Evolutionary conservation across 2,888 invertebrate species (phyloP).

Genomic region (Chrysomela aeneicollis): DNA sequence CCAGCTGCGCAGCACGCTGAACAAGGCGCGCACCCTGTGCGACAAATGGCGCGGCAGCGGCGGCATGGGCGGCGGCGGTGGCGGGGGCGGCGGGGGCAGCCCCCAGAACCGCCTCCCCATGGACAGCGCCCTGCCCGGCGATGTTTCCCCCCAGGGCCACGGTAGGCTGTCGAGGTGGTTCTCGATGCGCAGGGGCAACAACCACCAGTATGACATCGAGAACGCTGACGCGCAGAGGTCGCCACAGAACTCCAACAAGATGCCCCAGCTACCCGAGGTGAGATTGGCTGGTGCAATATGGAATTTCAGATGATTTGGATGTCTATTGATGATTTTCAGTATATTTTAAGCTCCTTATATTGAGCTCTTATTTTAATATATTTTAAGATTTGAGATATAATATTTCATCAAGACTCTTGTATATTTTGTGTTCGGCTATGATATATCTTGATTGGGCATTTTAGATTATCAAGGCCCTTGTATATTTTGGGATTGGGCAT

Average conservation of each 20-base stretch:
- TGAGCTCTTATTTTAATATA: too few species aligned
- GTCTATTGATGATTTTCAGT: too few species aligned
- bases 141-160: constrained; percentile 58
- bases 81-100: constrained; percentile 33
- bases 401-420: too few species aligned
- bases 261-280: constrained; percentile 86
- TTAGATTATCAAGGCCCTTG: too few species aligned
- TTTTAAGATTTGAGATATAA: too few species aligned
- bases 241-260: constrained; percentile 64
- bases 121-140: constrained; percentile 53
- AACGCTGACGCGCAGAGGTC: constrained; percentile 57
- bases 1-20: constrained; percentile 80
- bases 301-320: neutral
- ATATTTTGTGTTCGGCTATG: too few species aligned
- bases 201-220: constrained; percentile 83
- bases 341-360: too few species aligned
- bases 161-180: constrained; percentile 88
- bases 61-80: constrained; percentile 45
- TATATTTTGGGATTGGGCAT: too few species aligned
- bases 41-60: constrained; percentile 76
- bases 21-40: constrained; percentile 83
- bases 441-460: too few species aligned
- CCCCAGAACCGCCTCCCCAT: constrained; percentile 52
- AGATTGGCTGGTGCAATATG: too few species aligned
- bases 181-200: constrained; percentile 82